Base-by-base conservation (phyloP, 2,797 vertebrate species). In the Aphelocoma californica region DNA sequence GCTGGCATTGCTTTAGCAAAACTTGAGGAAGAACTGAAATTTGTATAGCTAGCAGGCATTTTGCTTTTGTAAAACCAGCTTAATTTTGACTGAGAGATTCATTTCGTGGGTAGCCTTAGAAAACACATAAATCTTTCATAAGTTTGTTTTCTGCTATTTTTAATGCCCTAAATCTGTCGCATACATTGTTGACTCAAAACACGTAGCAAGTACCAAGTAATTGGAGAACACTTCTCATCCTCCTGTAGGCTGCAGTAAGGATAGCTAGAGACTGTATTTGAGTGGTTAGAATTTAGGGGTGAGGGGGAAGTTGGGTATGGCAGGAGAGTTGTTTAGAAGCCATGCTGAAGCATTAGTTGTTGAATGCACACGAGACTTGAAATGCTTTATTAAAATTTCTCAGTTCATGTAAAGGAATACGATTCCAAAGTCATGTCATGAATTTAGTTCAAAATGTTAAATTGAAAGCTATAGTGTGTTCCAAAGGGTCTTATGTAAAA, bases 101-200 rank as follows among this genome's bases (percentile, higher is more conserved):
- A 32, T 93, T 93, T 80, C 31, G 28, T 58, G 78, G 56, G 38
- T 84, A 92, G 69, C 80, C 77, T 84, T 92, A 84, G 66, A 93
- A 96, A 94, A 88, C 56, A 70, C 45, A 84, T 94, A 72, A 62
- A 96, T 91, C 19, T 96, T 97, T 96, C 71, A 86, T 93, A 83
- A 91, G 90, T 90, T 96, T 91, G 32, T 92, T 93, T 96, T 88
- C 70, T 95, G 73, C 86, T 95, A 88, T 93, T 96, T 95, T 96
- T 91, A 88, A 73, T 94, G 94, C 73, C 85, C 92, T 53, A 38
- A 60, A 90, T 91, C 93, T 96, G 88, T 96, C 95, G 90, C 38
- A 23, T 70, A 64, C 24, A 9, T 91, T 81, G 79, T 91, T 94
- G 91, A 79, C 60, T 94, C 62, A 77, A 92, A 93, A 73, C 48